Base-by-base conservation (phyloP, 2,888 invertebrate species). In the Ophion slaviceki region DNA sequence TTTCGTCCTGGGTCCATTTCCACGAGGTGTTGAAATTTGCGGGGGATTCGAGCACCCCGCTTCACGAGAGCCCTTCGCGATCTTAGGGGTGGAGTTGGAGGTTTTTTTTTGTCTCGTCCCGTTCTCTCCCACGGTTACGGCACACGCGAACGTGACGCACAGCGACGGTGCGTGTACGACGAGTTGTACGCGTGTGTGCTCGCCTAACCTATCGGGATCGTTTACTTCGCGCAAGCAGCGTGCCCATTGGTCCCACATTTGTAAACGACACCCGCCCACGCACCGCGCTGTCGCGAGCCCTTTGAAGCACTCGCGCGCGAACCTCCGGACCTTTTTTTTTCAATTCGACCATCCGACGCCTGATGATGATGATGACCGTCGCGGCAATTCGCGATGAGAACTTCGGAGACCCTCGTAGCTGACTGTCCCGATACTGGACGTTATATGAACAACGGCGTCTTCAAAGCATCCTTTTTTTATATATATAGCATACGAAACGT, bases 191-290 rank as follows among this genome's bases (percentile, higher is more conserved):
- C 53, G 53, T 45, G 40, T 61, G 53, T 62, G 71, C 20, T n/a
- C 78, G 90, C 89, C 92, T 92, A 93, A 93, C 94, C 94, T 93
- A 93, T 93, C 53, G 90, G 91, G 93, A 94, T 94, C 93, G 92
- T 92, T 94, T 94, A 93, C 94, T 92, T 53, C 88, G 82, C 88
- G 80, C 86, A 88, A 78, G 89, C 89, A 85, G 89, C 86, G 87
- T 89, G 85, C 89, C 89, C 89, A 94, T 94, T 94, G 94, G 94
- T 92, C 89, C 91, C 91, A 68, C 68, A 93, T 93, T 93, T 93
- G 93, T 94, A 92, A 93, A 92, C 90, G 93, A 94, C 91, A 93
- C 93, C 92, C 94, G 94, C 94, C 94, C 93, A 93, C 93, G 91
- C 91, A 85, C 86, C 59, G 70, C 80, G 90, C 90, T 91, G 91